Evolutionary conservation across 1,140 invertebrate genomes (phyloP), one percentile per base, ranked within the genome.

Genomic region (Fopius arisanus): DNA sequence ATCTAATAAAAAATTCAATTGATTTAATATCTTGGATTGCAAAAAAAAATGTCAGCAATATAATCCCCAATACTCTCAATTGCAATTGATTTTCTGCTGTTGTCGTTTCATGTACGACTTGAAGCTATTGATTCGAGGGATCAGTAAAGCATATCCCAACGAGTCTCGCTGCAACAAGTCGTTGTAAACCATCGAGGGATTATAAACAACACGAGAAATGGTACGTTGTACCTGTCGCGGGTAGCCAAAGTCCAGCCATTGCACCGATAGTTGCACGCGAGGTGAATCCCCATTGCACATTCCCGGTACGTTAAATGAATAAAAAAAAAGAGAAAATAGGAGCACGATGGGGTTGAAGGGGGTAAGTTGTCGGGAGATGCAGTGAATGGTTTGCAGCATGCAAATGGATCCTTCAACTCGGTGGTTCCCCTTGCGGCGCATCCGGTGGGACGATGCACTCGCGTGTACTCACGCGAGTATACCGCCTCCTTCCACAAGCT

Each of bases 371-470:
- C 33, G 33, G 33, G 33, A 59, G 10, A 2, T 3, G 10, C 5
- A 12, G 19, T n/a, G 51, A 0, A 31, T 14, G n/a, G 29, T 70
- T 37, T 14, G 23, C 41, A 66, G 63, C 41, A 73, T 73, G 71
- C 71, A 73, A 73, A 73, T 73, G 63, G 71, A 67, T 67, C 16
- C 54, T 59, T 65, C 28, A 37, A 40, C 37, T 28, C 21, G 23
- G 37, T 29, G 63, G 16, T 67, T 59, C 65, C 65, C 33, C 62
- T 54, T 29, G 14, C 54, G 29, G 71, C 71, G 65, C 23, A 71
- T 73, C 71, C 71, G 71, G 71, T 67, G 43, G 66, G 31, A 63
- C 69, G 31, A 71, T 70, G 48, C 29, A 71, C 65, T 73, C 41
- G 41, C 65, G 65, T 67, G 65, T 33, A 43, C 65, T 59, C 71